Evolutionary conservation across 1,140 invertebrate genomes (phyloP), one percentile per base, ranked within the genome.

Genomic region (Notospermus geniculatus): DNA sequence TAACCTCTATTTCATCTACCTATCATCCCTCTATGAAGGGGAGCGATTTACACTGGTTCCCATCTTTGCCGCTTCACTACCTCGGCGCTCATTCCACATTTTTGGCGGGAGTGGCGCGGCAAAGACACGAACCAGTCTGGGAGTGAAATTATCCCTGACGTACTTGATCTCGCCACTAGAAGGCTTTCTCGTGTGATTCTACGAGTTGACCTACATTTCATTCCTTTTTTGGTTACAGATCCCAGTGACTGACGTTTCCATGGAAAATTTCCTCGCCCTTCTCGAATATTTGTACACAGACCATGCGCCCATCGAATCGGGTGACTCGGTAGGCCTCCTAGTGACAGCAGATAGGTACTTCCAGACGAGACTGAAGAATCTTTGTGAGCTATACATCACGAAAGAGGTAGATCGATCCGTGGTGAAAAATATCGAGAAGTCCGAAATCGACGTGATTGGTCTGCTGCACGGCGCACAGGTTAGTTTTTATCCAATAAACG

Each of bases 201-300:
- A 4, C 15, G 32, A 15, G 15, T 36, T 36, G 32, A 15, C 5
- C 46, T 27, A 5, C 4, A 50, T 23, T 7, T 50, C 4, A n/a
- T 39, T 54, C 19, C 25, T 27, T 53, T 52, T 57, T 41, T 57
- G 29, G 65, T 66, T 11, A n/a, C 46, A 77, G 75, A 45, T 77
- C 0, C 62, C 60, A 27, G 62, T 78, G 39, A 62, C 65, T 2
- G 63, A 71, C 50, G 62, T 67, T 7, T 58, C 62, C 9, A 54
- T 45, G 25, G 76, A 76, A 56, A 67, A 65, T 30, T 76, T 78
- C 60, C 54, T 72, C n/a, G 69, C 73, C 23, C 55, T 78, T 17
- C 54, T 77, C 41, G 75, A 78, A 54, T 78, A 76, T 52, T 61
- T 78, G 11, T 78, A 78, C 64, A 75, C 76, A 2, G 76, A 77